phyloP scores from a whole-genome alignment of 2,888 invertebrate genomes.

The Drosophila cracens region DNA sequence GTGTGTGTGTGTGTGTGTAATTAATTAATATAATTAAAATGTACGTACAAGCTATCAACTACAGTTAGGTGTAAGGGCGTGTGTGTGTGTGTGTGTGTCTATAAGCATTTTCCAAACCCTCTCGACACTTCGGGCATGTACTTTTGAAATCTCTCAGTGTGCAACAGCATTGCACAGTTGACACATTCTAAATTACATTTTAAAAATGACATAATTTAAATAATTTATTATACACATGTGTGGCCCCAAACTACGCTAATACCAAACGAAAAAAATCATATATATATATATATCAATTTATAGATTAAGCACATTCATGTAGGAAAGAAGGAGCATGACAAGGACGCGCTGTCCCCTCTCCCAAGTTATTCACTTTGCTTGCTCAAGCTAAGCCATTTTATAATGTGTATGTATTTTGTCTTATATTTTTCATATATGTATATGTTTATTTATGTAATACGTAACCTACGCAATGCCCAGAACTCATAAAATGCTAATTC shows the following conservation, averaged over 20 bases:
- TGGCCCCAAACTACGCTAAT: conserved; percentile 42
- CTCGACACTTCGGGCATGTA: conserved; percentile 21
- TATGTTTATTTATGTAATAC: conserved; percentile 24
- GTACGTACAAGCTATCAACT: conserved; percentile 67
- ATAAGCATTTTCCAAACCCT: conserved; percentile 30
- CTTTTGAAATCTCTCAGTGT: conserved; percentile 35
- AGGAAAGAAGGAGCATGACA: conserved; percentile 11
- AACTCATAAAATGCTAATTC: conserved; percentile 16
- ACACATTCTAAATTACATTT: conserved; percentile 47
- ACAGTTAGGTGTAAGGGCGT: conserved; percentile 49
- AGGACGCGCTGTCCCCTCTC: conserved; percentile 7
- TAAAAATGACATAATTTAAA: conserved; percentile 59
- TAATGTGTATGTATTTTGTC: conserved; percentile 20
- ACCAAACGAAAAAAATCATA: conserved; percentile 26
- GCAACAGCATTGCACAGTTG: conserved; percentile 34
- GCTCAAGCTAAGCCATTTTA: conserved; percentile 29
- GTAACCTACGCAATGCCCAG: conserved; percentile 24
- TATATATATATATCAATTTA: conserved; percentile 15
- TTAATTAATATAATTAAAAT: conserved; percentile 76
- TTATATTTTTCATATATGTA: conserved; percentile 18
- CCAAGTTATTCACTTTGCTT: conserved; percentile 16
- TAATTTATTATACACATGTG: conserved; percentile 65
- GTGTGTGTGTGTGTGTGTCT: conserved; percentile 40
- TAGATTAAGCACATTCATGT: conserved; percentile 38
- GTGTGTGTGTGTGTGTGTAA: conserved; percentile 54